A percentile compares a stretch with the other conserved stretches of the same genome.
phyloP scores from a whole-genome alignment of 2,113 vertebrate genomes.

The Cervus canadensis region DNA sequence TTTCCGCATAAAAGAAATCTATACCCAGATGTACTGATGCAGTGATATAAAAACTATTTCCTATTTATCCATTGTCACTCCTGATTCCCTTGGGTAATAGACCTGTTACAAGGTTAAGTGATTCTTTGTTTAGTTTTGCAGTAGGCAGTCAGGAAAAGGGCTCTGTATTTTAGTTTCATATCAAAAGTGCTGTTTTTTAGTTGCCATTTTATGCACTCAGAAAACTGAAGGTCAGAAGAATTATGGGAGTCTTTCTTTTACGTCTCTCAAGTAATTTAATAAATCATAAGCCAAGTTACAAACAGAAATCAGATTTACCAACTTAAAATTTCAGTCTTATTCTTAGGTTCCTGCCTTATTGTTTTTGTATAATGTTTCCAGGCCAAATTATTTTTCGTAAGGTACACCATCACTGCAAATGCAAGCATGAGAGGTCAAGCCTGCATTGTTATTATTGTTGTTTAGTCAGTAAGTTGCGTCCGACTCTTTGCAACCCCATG shows the following conservation, averaged over 20 bases:
- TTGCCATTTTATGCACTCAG: neutral
- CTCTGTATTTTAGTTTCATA: neutral
- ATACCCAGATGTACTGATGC: neutral
- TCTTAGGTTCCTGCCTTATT: neutral
- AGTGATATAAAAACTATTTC: neutral
- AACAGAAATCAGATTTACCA: neutral
- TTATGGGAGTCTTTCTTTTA: neutral
- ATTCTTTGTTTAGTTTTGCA: neutral
- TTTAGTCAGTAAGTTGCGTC: neutral
- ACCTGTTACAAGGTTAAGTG: neutral
- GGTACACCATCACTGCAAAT: neutral
- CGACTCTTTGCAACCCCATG: neutral
- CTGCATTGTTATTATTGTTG: neutral
- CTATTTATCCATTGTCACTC: neutral
- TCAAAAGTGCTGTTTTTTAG: neutral
- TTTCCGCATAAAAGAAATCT: neutral
- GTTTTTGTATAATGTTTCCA: neutral
- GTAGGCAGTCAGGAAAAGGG: accelerated
- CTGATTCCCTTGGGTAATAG: neutral
- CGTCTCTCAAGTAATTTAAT: neutral
- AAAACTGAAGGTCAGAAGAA: neutral
- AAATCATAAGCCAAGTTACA: neutral
- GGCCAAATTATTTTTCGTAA: neutral
- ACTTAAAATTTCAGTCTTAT: neutral
- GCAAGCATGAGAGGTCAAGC: neutral